Evolutionary conservation across 2,113 vertebrate genomes (phyloP).

Genomic region (Ellobius talpinus): DNA sequence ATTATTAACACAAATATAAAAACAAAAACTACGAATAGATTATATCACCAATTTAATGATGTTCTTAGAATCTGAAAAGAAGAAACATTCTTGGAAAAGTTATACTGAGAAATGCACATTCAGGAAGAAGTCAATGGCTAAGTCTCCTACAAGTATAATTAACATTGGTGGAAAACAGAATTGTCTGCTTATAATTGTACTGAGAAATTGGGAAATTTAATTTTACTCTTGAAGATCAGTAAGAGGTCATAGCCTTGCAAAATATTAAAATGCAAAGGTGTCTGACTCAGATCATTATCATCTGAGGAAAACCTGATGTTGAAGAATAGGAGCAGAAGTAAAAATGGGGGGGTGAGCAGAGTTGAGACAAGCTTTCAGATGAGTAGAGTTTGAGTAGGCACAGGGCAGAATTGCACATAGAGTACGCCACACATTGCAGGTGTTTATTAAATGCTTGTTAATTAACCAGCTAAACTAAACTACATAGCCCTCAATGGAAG

Average conservation of each 20-base stretch:
- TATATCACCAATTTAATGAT: background rate
- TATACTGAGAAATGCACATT: constrained; percentile 11
- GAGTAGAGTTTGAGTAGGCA: background rate
- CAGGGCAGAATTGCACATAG: background rate
- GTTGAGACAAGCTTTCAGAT: background rate
- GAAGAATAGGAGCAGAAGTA: background rate
- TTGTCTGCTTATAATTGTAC: background rate
- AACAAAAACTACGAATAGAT: background rate
- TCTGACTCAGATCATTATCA: background rate
- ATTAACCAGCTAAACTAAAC: constrained; percentile 51
- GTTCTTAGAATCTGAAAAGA: constrained; percentile 10
- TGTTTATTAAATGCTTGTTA: constrained; percentile 61
- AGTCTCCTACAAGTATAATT: background rate
- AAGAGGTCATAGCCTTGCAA: background rate
- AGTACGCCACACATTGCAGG: constrained; percentile 9
- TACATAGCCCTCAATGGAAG: constrained; percentile 35
- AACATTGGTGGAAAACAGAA: constrained; percentile 11
- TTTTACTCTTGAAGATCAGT: background rate
- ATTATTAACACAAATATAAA: background rate
- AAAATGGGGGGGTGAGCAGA: background rate
- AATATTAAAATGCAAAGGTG: background rate
- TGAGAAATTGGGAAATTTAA: background rate
- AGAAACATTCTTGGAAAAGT: background rate
- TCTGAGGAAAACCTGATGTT: background rate
- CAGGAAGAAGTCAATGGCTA: background rate